Conservation (phyloP, 2,113 vertebrate species). For the Grantiella picta region DNA sequence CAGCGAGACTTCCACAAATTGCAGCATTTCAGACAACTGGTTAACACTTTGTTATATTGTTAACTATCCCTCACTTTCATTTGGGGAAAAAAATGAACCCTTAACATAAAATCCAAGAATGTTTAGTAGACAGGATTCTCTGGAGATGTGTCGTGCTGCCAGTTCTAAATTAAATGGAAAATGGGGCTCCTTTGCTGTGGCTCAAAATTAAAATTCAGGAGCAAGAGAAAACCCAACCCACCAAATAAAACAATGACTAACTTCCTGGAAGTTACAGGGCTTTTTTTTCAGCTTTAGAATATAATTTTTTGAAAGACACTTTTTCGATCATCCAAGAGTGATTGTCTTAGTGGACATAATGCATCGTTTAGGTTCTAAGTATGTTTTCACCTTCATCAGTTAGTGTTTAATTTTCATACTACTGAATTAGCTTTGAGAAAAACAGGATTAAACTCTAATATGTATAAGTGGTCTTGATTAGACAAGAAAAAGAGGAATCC, state of each 20-base stretch:
- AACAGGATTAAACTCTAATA: background rate
- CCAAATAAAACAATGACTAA: background rate
- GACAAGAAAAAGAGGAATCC: background rate
- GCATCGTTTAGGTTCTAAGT: background rate
- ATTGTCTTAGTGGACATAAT: background rate
- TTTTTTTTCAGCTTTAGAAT: background rate
- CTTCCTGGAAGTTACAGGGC: background rate
- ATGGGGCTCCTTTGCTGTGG: background rate
- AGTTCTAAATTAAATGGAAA: background rate
- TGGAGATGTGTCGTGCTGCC: background rate
- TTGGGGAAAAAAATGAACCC: background rate
- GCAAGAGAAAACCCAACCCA: background rate
- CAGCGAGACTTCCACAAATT: background rate
- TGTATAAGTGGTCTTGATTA: background rate
- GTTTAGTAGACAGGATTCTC: background rate
- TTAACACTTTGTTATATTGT: background rate
- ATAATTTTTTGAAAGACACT: background rate
- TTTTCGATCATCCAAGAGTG: background rate
- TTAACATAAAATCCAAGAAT: background rate
- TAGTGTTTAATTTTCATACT: background rate
- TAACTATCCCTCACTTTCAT: background rate
- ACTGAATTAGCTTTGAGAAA: background rate
- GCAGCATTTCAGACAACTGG: background rate
- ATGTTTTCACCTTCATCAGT: background rate
- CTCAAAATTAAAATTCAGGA: background rate